Evolutionary conservation across 2,888 invertebrate genomes (phyloP).

Genomic region (Ctenicera cuprea): DNA sequence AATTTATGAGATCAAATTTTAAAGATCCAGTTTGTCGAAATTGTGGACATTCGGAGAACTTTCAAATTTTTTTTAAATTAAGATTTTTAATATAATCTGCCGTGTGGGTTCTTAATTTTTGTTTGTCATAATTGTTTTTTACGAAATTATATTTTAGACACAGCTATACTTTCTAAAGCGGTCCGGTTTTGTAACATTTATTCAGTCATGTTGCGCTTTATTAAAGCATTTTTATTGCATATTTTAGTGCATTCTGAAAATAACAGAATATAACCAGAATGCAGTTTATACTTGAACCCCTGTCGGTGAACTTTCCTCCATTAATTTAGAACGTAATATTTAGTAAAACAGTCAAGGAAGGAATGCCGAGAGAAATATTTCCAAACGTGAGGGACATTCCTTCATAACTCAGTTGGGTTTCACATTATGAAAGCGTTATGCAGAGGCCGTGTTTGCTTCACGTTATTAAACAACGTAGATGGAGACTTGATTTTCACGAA

Average conservation of each 20-base stretch:
- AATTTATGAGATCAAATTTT: too few relatives aligned
- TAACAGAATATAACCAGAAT: background rate
- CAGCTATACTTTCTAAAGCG: too few relatives aligned
- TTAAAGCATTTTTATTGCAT: slow-evolving; percentile 5
- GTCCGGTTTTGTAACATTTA: too few relatives aligned
- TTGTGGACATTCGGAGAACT: too few relatives aligned
- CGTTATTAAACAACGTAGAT: slow-evolving; percentile 40
- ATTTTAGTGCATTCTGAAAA: slow-evolving; percentile 4
- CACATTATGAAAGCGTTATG: slow-evolving; percentile 42
- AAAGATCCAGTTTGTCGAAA: too few relatives aligned
- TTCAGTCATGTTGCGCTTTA: background rate
- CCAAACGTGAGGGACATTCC: slow-evolving; percentile 50
- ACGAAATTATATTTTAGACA: too few relatives aligned
- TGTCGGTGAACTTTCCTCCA: slow-evolving; percentile 32
- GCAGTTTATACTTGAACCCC: slow-evolving; percentile 14
- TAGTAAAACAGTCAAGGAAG: slow-evolving; percentile 45
- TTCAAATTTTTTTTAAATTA: too few relatives aligned
- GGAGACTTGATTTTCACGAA: slow-evolving; percentile 1
- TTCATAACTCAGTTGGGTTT: slow-evolving; percentile 52
- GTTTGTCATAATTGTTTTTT: too few relatives aligned
- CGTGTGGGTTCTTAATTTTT: too few relatives aligned
- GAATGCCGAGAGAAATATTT: slow-evolving; percentile 50
- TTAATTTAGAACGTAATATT: slow-evolving; percentile 50
- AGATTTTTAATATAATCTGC: too few relatives aligned
- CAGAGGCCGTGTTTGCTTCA: slow-evolving; percentile 26